Conservation (phyloP, 2,797 vertebrate genomes). For the Chloroceryle amazona region DNA sequence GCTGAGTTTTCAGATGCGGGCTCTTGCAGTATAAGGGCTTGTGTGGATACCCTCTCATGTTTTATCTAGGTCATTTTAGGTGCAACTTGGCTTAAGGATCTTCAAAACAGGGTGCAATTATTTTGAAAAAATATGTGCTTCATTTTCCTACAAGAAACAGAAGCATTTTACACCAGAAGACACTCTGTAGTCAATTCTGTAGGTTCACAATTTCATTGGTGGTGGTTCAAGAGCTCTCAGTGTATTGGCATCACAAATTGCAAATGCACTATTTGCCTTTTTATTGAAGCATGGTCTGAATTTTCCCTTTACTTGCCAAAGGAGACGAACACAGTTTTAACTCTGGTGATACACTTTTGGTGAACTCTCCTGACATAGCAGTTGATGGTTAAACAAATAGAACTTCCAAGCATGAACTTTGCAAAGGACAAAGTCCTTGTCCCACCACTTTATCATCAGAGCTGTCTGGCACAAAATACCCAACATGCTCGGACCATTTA, state of each 20-base stretch:
- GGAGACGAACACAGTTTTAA: neutral
- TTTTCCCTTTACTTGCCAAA: neutral
- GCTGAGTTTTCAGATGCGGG: neutral
- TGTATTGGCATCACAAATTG: neutral
- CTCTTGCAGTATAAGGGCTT: neutral
- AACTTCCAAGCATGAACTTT: neutral
- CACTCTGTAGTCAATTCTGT: neutral
- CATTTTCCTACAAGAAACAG: neutral
- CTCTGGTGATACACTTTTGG: fast-evolving
- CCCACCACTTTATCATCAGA: neutral
- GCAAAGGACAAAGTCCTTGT: neutral
- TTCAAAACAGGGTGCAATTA: fast-evolving
- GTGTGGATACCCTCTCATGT: neutral
- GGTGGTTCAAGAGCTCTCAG: neutral
- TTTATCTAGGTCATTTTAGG: neutral
- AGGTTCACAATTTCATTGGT: neutral
- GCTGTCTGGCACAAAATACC: neutral
- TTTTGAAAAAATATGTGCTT: neutral
- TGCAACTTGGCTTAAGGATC: neutral
- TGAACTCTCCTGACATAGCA: neutral
- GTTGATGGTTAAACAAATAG: neutral
- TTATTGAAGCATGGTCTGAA: neutral
- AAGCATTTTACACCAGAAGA: neutral
- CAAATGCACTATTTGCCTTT: neutral
- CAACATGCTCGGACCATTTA: neutral